Evolutionary conservation across 1,140 invertebrate species (phyloP).

Genomic region (Drosophila sulfurigaster): DNA sequence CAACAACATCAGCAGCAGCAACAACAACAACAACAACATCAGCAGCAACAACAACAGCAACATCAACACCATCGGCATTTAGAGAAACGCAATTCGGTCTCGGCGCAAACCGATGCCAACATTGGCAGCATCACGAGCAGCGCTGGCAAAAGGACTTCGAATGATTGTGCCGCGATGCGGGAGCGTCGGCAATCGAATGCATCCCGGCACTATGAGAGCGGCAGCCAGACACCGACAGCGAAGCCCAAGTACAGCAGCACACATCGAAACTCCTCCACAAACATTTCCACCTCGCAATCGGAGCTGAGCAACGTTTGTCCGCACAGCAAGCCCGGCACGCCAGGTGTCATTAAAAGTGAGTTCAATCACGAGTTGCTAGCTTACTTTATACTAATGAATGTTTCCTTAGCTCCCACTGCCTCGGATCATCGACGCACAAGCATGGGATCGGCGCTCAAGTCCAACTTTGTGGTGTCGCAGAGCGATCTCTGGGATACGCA

Average conservation of each 20-base stretch:
- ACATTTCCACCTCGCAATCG: slow-evolving; percentile 79
- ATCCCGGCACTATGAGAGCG: slow-evolving; percentile 78
- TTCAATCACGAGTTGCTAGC: not conserved
- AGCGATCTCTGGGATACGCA: slow-evolving; percentile 88
- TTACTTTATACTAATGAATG: not conserved
- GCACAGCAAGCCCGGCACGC: slow-evolving; percentile 70
- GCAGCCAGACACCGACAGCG: slow-evolving; percentile 74
- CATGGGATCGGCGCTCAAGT: slow-evolving; percentile 85
- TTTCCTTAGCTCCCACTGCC: slow-evolving; percentile 68
- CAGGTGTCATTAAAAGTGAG: slow-evolving; percentile 70
- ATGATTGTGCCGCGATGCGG: slow-evolving; percentile 65
- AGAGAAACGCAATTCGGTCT: slow-evolving; percentile 81
- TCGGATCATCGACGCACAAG: slow-evolving; percentile 79
- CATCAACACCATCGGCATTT: slow-evolving; percentile 69
- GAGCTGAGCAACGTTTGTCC: slow-evolving; percentile 83
- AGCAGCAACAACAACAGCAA: slow-evolving; percentile 64
- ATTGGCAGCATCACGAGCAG: slow-evolving; percentile 70
- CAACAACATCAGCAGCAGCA: slow-evolving; percentile 52
- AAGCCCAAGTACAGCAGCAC: slow-evolving; percentile 76
- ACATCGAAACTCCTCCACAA: slow-evolving; percentile 78
- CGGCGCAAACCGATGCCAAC: slow-evolving; percentile 80
- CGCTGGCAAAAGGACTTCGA: slow-evolving; percentile 53
- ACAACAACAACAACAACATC: slow-evolving; percentile 46
- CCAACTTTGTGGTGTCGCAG: slow-evolving; percentile 88
- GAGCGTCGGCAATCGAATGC: slow-evolving; percentile 74